Conservation (phyloP, 2,888 invertebrate genomes). For the Drosophila tripunctata region DNA sequence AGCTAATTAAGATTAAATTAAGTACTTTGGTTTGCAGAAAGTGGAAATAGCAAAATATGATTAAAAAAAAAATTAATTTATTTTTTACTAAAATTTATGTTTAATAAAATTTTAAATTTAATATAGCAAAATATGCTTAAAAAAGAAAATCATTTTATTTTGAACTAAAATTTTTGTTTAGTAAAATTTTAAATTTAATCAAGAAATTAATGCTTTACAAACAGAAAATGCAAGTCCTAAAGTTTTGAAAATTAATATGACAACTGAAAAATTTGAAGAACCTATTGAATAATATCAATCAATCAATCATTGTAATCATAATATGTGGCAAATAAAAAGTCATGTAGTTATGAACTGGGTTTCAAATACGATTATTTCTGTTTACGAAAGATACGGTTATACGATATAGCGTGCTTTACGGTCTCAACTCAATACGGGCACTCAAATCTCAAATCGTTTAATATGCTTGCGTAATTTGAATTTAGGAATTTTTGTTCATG, state of each 20-base stretch:
- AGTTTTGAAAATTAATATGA: too few relatives aligned
- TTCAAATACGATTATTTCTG: conserved; percentile 36
- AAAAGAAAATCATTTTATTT: too few relatives aligned
- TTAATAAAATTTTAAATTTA: conserved; percentile 1
- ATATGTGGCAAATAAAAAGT: not conserved
- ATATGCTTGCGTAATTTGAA: conserved; percentile 55
- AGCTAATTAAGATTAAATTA: conserved; percentile 21
- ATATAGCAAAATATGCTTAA: not conserved
- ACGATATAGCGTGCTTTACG: conserved; percentile 79
- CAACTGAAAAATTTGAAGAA: too few relatives aligned
- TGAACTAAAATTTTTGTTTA: too few relatives aligned
- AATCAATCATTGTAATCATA: too few relatives aligned
- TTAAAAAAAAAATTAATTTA: not conserved
- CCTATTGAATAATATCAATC: not conserved
- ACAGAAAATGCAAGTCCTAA: too few relatives aligned
- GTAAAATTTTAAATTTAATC: too few relatives aligned
- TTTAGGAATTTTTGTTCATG: conserved; percentile 44
- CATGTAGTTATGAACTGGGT: conserved; percentile 30
- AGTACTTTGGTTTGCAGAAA: not conserved
- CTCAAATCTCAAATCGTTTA: conserved; percentile 65
- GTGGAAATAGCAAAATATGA: conserved; percentile 2
- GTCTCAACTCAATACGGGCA: conserved; percentile 77
- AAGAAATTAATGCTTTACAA: too few relatives aligned
- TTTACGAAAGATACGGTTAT: conserved; percentile 57
- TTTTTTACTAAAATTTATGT: not conserved